Percentiles rank a stretch among this genome's conserved stretches.
Evolutionary conservation across 2,797 vertebrate species (phyloP).

Genomic region (Alauda arvensis): DNA sequence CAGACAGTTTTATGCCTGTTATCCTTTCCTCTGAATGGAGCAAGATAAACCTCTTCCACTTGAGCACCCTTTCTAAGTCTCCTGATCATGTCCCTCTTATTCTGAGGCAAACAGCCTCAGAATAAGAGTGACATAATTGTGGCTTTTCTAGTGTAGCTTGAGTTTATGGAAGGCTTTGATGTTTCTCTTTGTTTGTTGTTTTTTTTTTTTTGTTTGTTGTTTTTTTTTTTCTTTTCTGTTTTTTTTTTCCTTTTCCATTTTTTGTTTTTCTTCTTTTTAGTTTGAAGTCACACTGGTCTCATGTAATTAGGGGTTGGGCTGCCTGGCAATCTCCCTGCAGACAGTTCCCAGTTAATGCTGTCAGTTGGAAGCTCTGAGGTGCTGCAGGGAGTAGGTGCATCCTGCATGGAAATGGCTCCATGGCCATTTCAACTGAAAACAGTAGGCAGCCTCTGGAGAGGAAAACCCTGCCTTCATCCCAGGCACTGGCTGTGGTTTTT

Average conservation of each 20-base stretch:
- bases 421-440: neutral
- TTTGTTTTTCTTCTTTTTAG: neutral
- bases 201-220: accelerated
- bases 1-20: conserved; percentile 26
- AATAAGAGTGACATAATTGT: neutral
- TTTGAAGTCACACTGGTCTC: neutral
- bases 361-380: neutral
- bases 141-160: neutral
- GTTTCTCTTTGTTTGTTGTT: neutral
- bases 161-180: neutral
- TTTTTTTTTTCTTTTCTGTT: no score
- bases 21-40: neutral
- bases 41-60: neutral
- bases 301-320: neutral
- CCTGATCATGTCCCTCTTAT: neutral
- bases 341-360: neutral
- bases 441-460: neutral
- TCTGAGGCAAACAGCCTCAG: neutral
- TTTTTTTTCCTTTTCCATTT: neutral
- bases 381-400: neutral
- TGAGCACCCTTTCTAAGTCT: neutral
- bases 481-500: neutral
- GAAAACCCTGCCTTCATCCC: neutral
- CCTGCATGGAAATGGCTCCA: neutral
- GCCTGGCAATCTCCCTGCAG: neutral